A percentile compares a stretch with the other conserved stretches of the same genome.
Evolutionary conservation across 2,888 invertebrate species (phyloP).

Genomic region (Ferdinandea cuprea): DNA sequence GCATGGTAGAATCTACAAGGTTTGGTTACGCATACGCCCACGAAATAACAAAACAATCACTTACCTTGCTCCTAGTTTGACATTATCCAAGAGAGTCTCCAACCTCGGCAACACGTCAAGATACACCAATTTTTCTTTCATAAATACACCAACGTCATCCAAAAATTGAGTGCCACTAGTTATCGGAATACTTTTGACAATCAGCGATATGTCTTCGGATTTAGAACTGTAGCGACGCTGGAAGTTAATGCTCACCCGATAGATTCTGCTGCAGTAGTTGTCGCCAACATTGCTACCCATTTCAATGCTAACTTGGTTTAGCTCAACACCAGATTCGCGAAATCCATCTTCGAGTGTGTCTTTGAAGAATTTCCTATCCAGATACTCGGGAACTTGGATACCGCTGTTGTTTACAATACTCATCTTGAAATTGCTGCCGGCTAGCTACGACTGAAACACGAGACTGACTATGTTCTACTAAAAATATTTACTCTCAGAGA

Average conservation of each 20-base stretch:
- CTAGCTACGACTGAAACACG: slow-evolving; percentile 2
- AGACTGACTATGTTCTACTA: slow-evolving; percentile 6
- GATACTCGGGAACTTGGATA: slow-evolving; percentile 75
- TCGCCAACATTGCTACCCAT: slow-evolving; percentile 81
- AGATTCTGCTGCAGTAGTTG: slow-evolving; percentile 81
- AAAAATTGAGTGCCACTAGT: slow-evolving; percentile 78
- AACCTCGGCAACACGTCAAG: slow-evolving; percentile 81
- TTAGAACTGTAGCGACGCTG: slow-evolving; percentile 36
- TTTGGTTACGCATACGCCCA: background rate
- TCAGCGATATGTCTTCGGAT: slow-evolving; percentile 75
- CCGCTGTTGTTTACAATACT: slow-evolving; percentile 26
- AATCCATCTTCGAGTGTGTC: slow-evolving; percentile 79
- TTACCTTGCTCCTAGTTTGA: slow-evolving; percentile 79
- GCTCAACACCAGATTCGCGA: slow-evolving; percentile 75
- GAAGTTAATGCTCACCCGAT: slow-evolving; percentile 77
- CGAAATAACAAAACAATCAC: slow-evolving; percentile 17
- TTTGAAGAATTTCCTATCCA: slow-evolving; percentile 78
- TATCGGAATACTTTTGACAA: slow-evolving; percentile 81
- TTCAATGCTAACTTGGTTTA: slow-evolving; percentile 77
- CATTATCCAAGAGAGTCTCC: slow-evolving; percentile 80
- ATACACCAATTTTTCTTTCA: slow-evolving; percentile 83
- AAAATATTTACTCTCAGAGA: background rate
- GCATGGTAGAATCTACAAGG: slow-evolving; percentile 78
- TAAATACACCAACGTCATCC: slow-evolving; percentile 82
- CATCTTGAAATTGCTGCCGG: slow-evolving; percentile 7